Evolutionary conservation across 1,140 invertebrate genomes (phyloP), one percentile per base, ranked within the genome.

Genomic region (Megalopta genalis): DNA sequence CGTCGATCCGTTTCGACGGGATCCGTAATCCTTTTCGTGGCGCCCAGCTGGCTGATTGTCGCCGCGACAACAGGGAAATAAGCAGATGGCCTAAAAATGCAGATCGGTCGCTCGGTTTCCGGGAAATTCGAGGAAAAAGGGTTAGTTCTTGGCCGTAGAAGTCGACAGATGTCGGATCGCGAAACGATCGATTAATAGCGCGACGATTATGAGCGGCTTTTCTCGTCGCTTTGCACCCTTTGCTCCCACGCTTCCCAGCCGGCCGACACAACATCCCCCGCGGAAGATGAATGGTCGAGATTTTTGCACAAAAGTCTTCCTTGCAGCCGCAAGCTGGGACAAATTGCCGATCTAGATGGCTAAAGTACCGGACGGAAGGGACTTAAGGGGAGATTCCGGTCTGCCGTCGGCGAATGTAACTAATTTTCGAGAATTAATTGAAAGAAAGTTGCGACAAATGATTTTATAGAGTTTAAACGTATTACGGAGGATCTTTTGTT

Each of bases 301-400:
- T 73, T 86, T 82, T 82, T 86, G 76, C 80, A 86, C 85, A 85
- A 86, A 86, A 80, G 80, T 52, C 49, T 46, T 12, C 42, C 42
- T 12, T 12, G 10, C 42, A 46, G 42, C 42, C 42, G 42, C 42
- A 9, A 9, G 10, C 10, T 46, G 42, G 42, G 42, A 46, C 42
- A 46, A 46, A 46, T 46, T 46, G 42, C 10, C 42, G 42, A 46
- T 46, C 42, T 46, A 46, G 42, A 46, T 14, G 42, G 42, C 42
- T 46, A 46, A 46, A 46, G 42, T 14, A 46, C 42, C 42, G 42
- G 42, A 46, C 42, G 42, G 42, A 46, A 46, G 2, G 14, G 42
- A 12, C 42, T 46, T 46, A 46, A 46, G 42, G 42, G 42, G 42
- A 46, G 42, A 46, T 46, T 46, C 42, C 42, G 42, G 42, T 12